Evolutionary conservation across 2,888 invertebrate species (phyloP).

Genomic region (Cheilosia vulpina): DNA sequence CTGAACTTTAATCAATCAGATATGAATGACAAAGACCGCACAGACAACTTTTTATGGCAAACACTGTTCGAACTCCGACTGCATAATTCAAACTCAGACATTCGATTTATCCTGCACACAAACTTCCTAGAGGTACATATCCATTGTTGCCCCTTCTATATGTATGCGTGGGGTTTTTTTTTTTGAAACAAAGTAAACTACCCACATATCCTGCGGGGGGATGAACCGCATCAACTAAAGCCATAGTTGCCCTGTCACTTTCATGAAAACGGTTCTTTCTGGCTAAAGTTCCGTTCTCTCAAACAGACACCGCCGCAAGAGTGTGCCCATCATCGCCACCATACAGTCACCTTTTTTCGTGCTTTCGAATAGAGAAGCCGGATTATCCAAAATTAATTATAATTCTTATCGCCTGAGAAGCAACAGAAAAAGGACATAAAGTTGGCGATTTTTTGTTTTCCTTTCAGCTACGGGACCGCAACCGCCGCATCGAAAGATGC

Average conservation of each 20-base stretch:
- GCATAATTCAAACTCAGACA: conserved; percentile 49
- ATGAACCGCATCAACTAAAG: conserved; percentile 1
- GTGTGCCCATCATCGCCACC: conserved; percentile 33
- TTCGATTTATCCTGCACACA: conserved; percentile 31
- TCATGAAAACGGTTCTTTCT: conserved; percentile 57
- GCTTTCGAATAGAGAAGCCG: conserved; percentile 66
- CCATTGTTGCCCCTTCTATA: neutral
- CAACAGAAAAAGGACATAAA: conserved; percentile 38
- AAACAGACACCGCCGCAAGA: neutral
- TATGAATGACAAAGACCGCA: neutral
- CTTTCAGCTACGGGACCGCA: conserved; percentile 34
- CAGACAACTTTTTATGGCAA: conserved; percentile 25
- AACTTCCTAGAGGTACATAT: neutral
- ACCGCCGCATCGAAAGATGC: conserved; percentile 15
- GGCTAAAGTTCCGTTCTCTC: conserved; percentile 5
- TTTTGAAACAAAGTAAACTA: conserved; percentile 27
- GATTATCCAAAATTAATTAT: conserved; percentile 75
- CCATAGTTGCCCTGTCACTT: conserved; percentile 53
- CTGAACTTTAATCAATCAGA: conserved; percentile 2
- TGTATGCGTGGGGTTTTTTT: neutral
- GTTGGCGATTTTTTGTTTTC: conserved; percentile 34
- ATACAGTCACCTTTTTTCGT: conserved; percentile 66
- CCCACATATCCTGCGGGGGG: conserved; percentile 1
- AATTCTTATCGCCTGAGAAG: conserved; percentile 67
- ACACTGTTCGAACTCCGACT: conserved; percentile 1